Conservation (phyloP, 2,113 vertebrate genomes). For the Vulpes ferrilata region DNA sequence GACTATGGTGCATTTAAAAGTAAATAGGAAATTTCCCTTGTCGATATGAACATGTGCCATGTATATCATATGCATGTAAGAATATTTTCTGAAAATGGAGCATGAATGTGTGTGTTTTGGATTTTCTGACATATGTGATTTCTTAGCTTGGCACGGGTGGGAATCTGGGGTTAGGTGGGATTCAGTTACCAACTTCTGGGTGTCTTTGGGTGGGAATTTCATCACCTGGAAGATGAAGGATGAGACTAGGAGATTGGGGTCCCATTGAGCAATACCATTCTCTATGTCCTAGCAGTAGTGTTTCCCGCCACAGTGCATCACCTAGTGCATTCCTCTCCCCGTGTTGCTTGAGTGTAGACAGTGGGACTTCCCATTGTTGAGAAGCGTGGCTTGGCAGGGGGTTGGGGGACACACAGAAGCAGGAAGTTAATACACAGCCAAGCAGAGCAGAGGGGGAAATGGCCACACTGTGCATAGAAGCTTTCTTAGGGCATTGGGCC, state of each 20-base stretch:
- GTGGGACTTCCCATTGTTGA: background rate
- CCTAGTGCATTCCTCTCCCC: background rate
- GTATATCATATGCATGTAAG: background rate
- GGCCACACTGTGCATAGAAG: background rate
- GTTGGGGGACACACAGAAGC: background rate
- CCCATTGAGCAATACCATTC: rapidly evolving
- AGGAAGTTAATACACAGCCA: background rate
- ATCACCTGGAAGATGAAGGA: background rate
- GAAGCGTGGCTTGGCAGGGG: background rate
- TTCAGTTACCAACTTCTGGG: background rate
- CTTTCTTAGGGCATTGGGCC: background rate
- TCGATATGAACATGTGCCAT: background rate
- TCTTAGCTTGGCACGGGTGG: background rate
- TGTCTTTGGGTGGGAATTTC: too few species aligned
- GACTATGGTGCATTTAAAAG: background rate
- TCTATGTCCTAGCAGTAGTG: rapidly evolving
- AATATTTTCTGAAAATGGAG: background rate
- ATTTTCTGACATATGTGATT: background rate
- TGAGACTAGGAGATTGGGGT: too few species aligned
- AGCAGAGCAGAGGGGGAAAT: background rate
- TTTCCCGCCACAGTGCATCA: too few species aligned
- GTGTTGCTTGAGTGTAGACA: background rate
- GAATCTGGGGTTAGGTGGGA: background rate
- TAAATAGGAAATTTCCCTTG: background rate
- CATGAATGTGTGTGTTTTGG: background rate